Conservation (phyloP, 2,113 vertebrate genomes). For the Canis aureus region DNA sequence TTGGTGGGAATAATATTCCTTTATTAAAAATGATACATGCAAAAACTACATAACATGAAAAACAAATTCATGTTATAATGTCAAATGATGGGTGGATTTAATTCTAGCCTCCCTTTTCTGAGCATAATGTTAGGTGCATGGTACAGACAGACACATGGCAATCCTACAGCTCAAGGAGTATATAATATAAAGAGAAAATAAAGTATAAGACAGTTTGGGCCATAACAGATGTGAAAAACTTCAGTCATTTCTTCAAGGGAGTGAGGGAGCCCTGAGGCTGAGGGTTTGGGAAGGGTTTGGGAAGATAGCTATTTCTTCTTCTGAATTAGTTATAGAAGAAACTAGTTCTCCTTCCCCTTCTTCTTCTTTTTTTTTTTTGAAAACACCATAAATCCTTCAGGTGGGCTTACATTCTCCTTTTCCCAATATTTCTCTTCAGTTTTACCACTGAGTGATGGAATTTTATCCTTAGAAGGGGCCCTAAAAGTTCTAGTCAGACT, state of each 20-base stretch:
- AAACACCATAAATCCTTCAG: neutral
- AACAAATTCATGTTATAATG: constrained; percentile 44
- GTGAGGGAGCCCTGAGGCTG: neutral
- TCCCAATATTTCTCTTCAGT: neutral
- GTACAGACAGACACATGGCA: neutral
- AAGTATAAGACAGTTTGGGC: neutral
- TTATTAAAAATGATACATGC: constrained; percentile 41
- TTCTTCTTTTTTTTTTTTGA: constrained; percentile 17
- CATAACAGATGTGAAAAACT: neutral
- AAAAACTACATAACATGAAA: constrained; percentile 33
- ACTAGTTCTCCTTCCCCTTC: neutral
- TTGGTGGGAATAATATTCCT: neutral
- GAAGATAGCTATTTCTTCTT: neutral
- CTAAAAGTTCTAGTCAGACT: neutral
- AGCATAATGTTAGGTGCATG: neutral
- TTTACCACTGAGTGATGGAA: neutral
- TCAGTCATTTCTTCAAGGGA: neutral
- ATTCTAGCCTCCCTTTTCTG: neutral
- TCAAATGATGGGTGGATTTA: neutral
- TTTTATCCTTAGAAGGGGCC: neutral
- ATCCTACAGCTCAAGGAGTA: neutral
- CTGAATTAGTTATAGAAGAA: neutral
- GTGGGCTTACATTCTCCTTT: neutral
- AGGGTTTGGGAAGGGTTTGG: neutral
- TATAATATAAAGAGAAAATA: constrained; percentile 39